A percentile compares a stretch with the other conserved stretches of the same genome.
phyloP scores from a whole-genome alignment of 2,888 invertebrate species.

The Norana najaformis region DNA sequence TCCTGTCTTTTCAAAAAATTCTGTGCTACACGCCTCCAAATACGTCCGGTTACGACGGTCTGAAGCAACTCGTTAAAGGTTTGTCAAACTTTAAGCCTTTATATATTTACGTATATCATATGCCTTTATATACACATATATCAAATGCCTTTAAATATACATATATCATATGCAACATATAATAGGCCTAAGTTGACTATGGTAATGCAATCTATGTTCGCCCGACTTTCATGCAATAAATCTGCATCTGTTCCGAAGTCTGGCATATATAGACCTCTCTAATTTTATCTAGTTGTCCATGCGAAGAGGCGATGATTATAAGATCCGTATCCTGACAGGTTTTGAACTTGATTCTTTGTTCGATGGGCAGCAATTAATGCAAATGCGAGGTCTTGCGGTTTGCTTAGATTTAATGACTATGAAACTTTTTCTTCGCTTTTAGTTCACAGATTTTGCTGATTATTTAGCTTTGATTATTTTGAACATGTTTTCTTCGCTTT shows the following conservation, averaged over 20 bases:
- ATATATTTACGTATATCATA: no score
- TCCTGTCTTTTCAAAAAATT: constrained; percentile 50
- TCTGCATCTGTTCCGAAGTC: no score
- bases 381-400: no score
- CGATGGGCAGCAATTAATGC: no score
- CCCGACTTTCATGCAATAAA: not conserved
- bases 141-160: no score
- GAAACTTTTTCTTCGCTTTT: not conserved
- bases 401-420: not conserved
- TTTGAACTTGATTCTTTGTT: no score
- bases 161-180: not conserved
- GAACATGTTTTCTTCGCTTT: not conserved
- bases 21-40: constrained; percentile 49
- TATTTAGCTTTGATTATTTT: not conserved
- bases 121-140: no score
- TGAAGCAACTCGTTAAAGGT: constrained; percentile 55
- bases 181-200: not conserved
- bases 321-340: not conserved
- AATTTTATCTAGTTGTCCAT: not conserved
- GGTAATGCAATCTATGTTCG: not conserved
- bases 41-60: constrained; percentile 49
- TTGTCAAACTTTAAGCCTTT: constrained; percentile 25
- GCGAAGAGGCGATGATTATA: not conserved
- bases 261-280: not conserved
- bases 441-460: not conserved